These are phyloP conservation scores for Thereva nobilitata DNA, from an alignment of 2,888 invertebrate genomes.

Conservation along the genomic window DNA sequence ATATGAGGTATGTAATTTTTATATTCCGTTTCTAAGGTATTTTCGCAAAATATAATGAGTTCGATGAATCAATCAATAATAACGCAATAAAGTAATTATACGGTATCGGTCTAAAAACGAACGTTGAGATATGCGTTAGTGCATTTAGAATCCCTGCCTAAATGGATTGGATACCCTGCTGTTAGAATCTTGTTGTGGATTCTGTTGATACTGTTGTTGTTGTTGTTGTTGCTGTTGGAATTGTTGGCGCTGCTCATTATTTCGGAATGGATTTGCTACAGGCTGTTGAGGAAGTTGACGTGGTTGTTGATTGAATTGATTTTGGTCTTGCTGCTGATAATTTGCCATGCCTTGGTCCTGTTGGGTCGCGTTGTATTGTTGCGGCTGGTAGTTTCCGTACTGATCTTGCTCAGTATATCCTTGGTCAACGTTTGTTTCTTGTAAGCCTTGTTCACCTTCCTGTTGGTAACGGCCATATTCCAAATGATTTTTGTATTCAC, in stretches of 20 bases:
- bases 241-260: constrained; percentile 59
- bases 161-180: constrained; percentile 73
- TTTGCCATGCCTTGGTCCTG: constrained; percentile 48
- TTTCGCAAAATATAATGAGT: too few relatives aligned
- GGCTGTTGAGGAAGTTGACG: constrained; percentile 57
- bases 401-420: constrained; percentile 56
- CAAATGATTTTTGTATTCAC: constrained; percentile 79
- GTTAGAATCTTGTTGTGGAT: constrained; percentile 52
- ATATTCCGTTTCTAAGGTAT: too few relatives aligned
- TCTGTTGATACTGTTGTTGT: constrained; percentile 58
- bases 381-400: constrained; percentile 58
- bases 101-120: too few relatives aligned
- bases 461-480: constrained; percentile 68
- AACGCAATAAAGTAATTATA: too few relatives aligned
- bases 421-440: constrained; percentile 71
- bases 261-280: constrained; percentile 75
- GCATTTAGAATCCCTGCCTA: constrained; percentile 74
- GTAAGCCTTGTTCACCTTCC: constrained; percentile 56
- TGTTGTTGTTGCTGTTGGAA: constrained; percentile 49
- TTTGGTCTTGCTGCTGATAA: constrained; percentile 57
- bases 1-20: too few relatives aligned
- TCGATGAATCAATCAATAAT: too few relatives aligned
- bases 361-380: constrained; percentile 57
- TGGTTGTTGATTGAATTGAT: constrained; percentile 55
- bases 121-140: too few relatives aligned